A percentile compares a stretch with the other conserved stretches of the same genome.
These are phyloP conservation scores for Aplochiton taeniatus DNA, from an alignment of 2,797 vertebrate genomes.

Conservation along the genomic window DNA sequence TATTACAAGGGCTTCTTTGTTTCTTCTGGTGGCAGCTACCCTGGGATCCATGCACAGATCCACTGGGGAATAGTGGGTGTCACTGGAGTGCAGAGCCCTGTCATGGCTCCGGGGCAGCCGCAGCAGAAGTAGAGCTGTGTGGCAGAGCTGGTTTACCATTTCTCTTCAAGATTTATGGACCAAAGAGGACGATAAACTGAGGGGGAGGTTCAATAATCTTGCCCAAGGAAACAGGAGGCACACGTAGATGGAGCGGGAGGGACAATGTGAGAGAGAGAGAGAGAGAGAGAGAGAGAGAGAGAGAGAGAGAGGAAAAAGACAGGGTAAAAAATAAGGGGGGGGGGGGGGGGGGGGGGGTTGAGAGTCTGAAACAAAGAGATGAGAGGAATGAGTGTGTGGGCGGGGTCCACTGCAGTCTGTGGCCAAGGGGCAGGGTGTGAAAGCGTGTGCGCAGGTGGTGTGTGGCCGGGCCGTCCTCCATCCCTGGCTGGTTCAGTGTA, in stretches of 20 bases:
- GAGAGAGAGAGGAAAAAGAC: too few relatives aligned
- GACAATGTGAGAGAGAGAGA: conserved; percentile 32
- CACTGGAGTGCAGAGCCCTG: conserved; percentile 60
- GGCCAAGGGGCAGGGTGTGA: conserved; percentile 64
- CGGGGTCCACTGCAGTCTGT: conserved; percentile 50
- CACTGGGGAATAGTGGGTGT: conserved; percentile 63
- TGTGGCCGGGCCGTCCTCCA: conserved; percentile 50
- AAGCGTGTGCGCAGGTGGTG: conserved; percentile 55
- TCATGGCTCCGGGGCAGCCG: conserved; percentile 65
- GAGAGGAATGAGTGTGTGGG: conserved; percentile 11
- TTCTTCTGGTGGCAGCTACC: conserved; percentile 55
- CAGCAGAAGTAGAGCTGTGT: conserved; percentile 53
- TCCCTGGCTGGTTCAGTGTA: conserved; percentile 61
- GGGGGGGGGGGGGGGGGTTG: neutral
- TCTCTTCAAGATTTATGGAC: conserved; percentile 70
- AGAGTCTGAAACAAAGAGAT: conserved; percentile 1
- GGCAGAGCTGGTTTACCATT: conserved; percentile 47
- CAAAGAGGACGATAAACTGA: conserved; percentile 58
- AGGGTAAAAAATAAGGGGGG: too few relatives aligned
- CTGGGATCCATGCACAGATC: conserved; percentile 54
- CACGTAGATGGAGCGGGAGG: neutral
- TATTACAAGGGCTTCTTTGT: conserved; percentile 74
- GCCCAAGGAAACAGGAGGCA: conserved; percentile 60
- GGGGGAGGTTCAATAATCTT: conserved; percentile 42
- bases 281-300: too few relatives aligned